Evolutionary conservation across 2,888 invertebrate species (phyloP), one percentile per base, ranked within the genome.

Genomic region (Lasius platythorax): DNA sequence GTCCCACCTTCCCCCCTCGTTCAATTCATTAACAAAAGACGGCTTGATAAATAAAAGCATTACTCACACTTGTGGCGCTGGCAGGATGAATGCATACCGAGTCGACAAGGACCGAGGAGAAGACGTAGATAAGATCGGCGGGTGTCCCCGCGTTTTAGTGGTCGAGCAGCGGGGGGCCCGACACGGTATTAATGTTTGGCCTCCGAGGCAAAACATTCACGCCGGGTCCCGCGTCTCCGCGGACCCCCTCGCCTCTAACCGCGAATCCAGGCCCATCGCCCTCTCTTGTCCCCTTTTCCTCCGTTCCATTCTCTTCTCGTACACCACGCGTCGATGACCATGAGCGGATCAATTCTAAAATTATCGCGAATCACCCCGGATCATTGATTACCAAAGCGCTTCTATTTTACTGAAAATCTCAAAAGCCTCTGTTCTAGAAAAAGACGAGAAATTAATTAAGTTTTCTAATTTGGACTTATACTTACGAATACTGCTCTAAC

Each of bases 81-180:
- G 91, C 92, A 91, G 93, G 92, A 94, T 94, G 94, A 94, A 94
- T 94, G 94, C 94, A 94, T 94, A 94, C 94, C 93, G 92, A 93
- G 93, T 92, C 92, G 93, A 94, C 93, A 92, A 94, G 93, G 92
- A 93, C 93, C 93, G 91, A 92, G 92, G 91, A 93, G 92, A 93
- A 94, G 92, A 93, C 91, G 91, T 87, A 94, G 95, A 95, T 95
- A 95, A 95, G 95, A 95, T 95, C 95, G 94, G 94, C 95, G 95
- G 94, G 95, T 95, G 95, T 95, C 94, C 94, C 94, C 94, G 94
- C 94, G 94, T 94, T 94, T 95, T 94, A 94, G 94, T 94, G 94
- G 91, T 92, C 91, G 91, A 91, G 83, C 94, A 95, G 93, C 94
- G 92, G 94, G 94, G 93, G 93, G 93, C 91, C 93, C 94, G 94